Evolutionary conservation across 2,797 vertebrate species (phyloP).

Genomic region (Eulemur coronatus): DNA sequence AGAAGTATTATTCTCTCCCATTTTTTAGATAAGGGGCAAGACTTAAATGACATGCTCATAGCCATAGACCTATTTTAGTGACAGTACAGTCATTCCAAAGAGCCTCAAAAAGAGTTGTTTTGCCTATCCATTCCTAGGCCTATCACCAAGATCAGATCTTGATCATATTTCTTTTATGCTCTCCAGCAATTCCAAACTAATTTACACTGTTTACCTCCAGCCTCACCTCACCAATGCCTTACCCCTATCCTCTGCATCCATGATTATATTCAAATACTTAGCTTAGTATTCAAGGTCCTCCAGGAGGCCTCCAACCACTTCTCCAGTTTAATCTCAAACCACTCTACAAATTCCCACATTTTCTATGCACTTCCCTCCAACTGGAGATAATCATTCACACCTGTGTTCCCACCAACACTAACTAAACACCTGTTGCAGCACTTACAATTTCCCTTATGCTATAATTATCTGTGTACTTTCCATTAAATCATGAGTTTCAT

Average conservation of each 20-base stretch:
- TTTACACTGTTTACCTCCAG: background rate
- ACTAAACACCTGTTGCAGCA: background rate
- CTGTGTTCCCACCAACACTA: background rate
- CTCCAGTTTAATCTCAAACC: conserved; percentile 11
- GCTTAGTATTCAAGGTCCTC: background rate
- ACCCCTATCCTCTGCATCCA: background rate
- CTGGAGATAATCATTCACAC: background rate
- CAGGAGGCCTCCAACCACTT: background rate
- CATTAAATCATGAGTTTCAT: background rate
- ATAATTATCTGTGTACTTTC: background rate
- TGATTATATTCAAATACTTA: background rate
- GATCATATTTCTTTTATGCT: background rate
- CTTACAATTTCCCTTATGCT: background rate
- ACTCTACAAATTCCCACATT: background rate
- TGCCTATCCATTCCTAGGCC: background rate
- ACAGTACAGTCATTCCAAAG: background rate
- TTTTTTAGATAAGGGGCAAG: background rate
- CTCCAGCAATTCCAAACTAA: background rate
- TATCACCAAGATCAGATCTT: background rate
- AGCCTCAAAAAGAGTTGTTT: background rate
- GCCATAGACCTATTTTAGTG: background rate
- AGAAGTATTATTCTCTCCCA: background rate
- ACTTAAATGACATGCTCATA: background rate
- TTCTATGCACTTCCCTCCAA: background rate
- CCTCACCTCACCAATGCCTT: background rate